Percentiles rank a stretch among this genome's conserved stretches.
These are phyloP conservation scores for Ormyrus nitidulus DNA, from an alignment of 2,888 invertebrate species.

Conservation along the genomic window DNA sequence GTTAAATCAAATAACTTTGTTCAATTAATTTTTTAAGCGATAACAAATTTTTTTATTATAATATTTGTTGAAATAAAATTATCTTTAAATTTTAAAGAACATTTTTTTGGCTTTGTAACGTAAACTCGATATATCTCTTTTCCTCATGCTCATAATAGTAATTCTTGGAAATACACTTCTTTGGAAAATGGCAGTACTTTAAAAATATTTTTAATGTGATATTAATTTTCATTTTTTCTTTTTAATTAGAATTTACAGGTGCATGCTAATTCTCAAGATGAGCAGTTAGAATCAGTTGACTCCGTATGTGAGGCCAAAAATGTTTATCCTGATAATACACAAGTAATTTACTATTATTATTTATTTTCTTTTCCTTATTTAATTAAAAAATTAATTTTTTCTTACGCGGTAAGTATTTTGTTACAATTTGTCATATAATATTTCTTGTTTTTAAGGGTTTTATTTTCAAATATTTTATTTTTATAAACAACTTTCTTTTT, in stretches of 20 bases:
- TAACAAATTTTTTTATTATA: background rate
- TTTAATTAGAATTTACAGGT: conserved; percentile 40
- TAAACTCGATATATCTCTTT: too few relatives aligned
- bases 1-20: background rate
- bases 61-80: background rate
- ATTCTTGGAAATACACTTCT: too few relatives aligned
- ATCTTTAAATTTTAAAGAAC: background rate
- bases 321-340: conserved; percentile 29
- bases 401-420: background rate
- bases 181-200: too few relatives aligned
- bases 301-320: conserved; percentile 36
- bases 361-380: background rate
- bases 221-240: background rate
- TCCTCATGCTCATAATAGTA: too few relatives aligned
- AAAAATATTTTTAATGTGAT: too few relatives aligned
- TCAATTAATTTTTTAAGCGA: background rate
- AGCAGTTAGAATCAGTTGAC: conserved; percentile 45
- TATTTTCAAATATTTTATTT: background rate
- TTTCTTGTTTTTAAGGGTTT: background rate
- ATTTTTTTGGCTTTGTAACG: background rate
- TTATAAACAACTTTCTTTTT: background rate
- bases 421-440: background rate
- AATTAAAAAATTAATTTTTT: background rate
- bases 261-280: conserved; percentile 26
- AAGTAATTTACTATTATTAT: conserved; percentile 18